A percentile compares a stretch with the other conserved stretches of the same genome.
These are phyloP conservation scores for Macrobrachium nipponense DNA, from an alignment of 1,140 invertebrate species.

Conservation along the genomic window DNA sequence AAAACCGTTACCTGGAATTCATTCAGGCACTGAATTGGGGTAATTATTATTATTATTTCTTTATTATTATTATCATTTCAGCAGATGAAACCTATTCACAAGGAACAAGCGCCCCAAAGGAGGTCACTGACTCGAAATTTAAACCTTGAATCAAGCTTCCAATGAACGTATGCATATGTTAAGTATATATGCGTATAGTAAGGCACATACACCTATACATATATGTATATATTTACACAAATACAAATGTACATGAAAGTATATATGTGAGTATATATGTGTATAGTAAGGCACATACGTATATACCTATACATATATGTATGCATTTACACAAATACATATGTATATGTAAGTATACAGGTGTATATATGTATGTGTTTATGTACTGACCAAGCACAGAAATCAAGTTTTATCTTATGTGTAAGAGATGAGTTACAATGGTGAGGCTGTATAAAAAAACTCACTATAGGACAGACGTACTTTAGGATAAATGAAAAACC, in stretches of 20 bases:
- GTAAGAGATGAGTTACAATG: neutral
- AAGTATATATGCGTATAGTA: slow-evolving; percentile 10
- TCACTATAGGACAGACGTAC: too few species aligned
- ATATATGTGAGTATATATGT: neutral
- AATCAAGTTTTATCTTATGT: neutral
- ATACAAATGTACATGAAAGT: neutral
- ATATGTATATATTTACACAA: slow-evolving; percentile 1
- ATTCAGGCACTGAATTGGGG: too few species aligned
- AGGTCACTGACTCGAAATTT: too few species aligned
- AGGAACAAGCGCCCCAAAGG: too few species aligned
- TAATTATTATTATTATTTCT: too few species aligned
- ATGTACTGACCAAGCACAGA: neutral
- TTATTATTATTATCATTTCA: too few species aligned
- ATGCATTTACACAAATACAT: slow-evolving; percentile 4
- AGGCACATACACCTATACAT: slow-evolving; percentile 15
- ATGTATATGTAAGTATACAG: neutral
- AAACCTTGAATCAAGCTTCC: too few species aligned
- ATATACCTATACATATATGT: slow-evolving; percentile 16
- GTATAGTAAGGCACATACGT: neutral
- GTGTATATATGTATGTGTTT: neutral
- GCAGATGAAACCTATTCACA: too few species aligned
- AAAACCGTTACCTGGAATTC: too few species aligned
- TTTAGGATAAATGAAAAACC: too few species aligned
- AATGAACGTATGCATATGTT: too few species aligned
- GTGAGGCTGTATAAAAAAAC: neutral